Conservation (phyloP, 2,888 invertebrate genomes). For the Galeopsomyia nigrocyanea region DNA sequence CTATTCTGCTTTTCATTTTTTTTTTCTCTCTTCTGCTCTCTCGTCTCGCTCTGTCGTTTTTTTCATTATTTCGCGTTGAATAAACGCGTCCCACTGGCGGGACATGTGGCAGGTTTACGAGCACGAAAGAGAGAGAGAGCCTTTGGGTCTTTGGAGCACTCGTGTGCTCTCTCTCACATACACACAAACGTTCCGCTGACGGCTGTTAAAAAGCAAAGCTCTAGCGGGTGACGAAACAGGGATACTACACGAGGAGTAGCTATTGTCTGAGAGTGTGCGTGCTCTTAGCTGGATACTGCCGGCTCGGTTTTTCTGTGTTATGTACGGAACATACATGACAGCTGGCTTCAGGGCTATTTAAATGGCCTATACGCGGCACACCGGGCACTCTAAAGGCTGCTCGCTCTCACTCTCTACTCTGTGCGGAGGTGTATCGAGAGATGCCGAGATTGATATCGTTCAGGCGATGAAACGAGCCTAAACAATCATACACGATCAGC, state of each 20-base stretch:
- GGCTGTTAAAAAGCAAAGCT: constrained; percentile 52
- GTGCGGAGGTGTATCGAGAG: constrained; percentile 20
- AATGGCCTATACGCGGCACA: constrained; percentile 35
- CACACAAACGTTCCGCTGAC: constrained; percentile 30
- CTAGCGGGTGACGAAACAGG: constrained; percentile 51
- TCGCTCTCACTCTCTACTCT: no score
- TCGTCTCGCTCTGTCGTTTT: not conserved
- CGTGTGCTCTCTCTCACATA: not conserved
- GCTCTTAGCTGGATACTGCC: constrained; percentile 10
- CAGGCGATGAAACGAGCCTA: not conserved
- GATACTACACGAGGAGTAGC: constrained; percentile 15
- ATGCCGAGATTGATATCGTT: constrained; percentile 15
- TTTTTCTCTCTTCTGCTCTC: not conserved
- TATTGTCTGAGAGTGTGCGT: constrained; percentile 14
- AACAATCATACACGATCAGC: constrained; percentile 4
- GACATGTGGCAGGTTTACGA: constrained; percentile 53
- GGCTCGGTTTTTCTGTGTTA: not conserved
- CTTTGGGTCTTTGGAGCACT: not conserved
- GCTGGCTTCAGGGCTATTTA: constrained; percentile 49
- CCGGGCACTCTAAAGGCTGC: not conserved
- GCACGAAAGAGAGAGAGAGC: not conserved
- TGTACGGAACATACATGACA: constrained; percentile 46
- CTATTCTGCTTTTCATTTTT: constrained; percentile 7
- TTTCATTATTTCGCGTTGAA: constrained; percentile 36
- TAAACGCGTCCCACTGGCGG: constrained; percentile 53